phyloP scores from a whole-genome alignment of 2,797 vertebrate species.

The Pelochelys cantorii region DNA sequence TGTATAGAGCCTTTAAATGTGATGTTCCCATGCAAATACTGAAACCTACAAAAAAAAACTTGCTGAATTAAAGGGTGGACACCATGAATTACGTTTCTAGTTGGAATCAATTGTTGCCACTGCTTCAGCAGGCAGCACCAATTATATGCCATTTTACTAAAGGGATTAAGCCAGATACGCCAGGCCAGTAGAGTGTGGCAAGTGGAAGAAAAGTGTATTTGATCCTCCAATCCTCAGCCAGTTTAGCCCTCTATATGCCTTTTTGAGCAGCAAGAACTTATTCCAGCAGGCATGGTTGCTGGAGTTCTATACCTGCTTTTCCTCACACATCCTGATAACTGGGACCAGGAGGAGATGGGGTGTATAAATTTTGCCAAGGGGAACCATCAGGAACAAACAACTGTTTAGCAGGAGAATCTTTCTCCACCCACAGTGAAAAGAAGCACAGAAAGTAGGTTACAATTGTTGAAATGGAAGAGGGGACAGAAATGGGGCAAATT shows the following conservation, averaged over 20 bases:
- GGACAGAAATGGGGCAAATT: background rate
- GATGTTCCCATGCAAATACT: background rate
- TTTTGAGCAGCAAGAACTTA: background rate
- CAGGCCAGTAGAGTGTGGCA: background rate
- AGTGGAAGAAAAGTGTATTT: background rate
- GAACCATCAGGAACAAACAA: background rate
- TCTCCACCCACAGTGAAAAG: background rate
- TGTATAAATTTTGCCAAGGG: background rate
- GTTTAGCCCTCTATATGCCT: background rate
- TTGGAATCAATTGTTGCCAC: background rate
- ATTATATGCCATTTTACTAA: background rate
- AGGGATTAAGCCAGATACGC: background rate
- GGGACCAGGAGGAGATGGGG: background rate
- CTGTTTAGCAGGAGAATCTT: fast-evolving
- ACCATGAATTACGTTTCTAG: background rate
- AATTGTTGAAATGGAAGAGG: background rate
- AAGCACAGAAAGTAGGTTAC: background rate
- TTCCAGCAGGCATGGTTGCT: background rate
- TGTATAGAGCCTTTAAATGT: background rate
- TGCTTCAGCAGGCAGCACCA: background rate
- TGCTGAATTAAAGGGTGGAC: background rate
- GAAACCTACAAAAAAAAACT: background rate
- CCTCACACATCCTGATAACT: background rate
- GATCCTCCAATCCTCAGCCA: background rate
- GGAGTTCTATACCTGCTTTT: background rate